Evolutionary conservation across 2,888 invertebrate genomes (phyloP), one percentile per base, ranked within the genome.

Genomic region (Caenorhabditis afra): DNA sequence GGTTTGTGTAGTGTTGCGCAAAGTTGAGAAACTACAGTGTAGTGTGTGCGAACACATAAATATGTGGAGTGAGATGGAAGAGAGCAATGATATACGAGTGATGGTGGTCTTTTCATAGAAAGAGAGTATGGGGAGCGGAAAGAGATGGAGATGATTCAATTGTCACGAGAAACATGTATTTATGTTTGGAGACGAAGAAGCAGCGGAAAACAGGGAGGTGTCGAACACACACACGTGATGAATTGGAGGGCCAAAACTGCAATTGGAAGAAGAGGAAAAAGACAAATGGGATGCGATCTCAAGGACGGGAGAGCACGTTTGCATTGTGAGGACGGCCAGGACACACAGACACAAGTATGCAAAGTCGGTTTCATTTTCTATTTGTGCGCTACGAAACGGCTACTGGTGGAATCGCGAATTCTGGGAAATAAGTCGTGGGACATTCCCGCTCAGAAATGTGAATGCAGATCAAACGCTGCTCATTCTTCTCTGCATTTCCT

Each of bases 21-120:
- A 23, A 29, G 53, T 53, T 65, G 37, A 45, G 53, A 65, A 65
- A 65, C 45, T 41, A 65, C 53, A 65, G n/a, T 52, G 50, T 50
- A 16, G 53, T 35, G 35, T 53, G 16, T 4, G 5, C 35, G 41
- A 11, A 14, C 18, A 35, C 16, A 16, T 2, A 20, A 22, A 37
- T 16, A 1, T 22, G 22, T 29, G 29, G 29, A 7, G 7, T 29
- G 29, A 7, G 29, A 29, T 29, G 29, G 29, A 29, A 29, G 39
- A 1, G 18, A 52, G 12, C 11, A 55, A 11, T 39, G 16, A 16
- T 37, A 29, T 29, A 5, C 29, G 29, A 29, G 7, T 29, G 45
- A 18, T 18, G 45, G 16, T 20, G 18, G 12, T 12, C 39, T 57
- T 41, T 41, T 20, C 18, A 20, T 18, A 5, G 29, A 29, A 29